These are phyloP conservation scores for Cryptoleucopteryx plumbea DNA, from an alignment of 2,113 vertebrate species.

Conservation along the genomic window DNA sequence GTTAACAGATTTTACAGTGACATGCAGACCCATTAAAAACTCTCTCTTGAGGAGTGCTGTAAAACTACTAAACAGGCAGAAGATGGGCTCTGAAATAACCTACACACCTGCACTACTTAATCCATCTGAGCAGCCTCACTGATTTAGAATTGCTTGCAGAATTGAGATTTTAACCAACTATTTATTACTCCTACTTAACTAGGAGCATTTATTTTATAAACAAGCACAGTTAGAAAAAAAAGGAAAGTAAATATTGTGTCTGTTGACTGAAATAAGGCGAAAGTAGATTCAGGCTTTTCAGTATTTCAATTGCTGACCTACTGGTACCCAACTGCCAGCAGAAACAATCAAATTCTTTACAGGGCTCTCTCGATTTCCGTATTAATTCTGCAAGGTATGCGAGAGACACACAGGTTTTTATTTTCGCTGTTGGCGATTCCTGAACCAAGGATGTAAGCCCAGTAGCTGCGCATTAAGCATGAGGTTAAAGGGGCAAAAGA, in stretches of 20 bases:
- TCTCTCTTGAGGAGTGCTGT: background rate
- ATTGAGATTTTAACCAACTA: background rate
- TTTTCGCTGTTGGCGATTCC: background rate
- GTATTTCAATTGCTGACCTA: background rate
- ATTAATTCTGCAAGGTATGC: background rate
- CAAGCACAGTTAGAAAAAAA: accelerated
- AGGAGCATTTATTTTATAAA: background rate
- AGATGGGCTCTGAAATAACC: background rate
- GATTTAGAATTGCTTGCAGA: background rate
- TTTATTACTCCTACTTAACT: accelerated
- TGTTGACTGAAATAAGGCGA: background rate
- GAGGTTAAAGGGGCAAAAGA: background rate
- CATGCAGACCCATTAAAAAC: background rate
- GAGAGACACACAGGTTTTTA: no score
- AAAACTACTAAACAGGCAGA: background rate
- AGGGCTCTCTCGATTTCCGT: background rate
- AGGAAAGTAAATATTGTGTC: background rate
- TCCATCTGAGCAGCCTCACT: background rate
- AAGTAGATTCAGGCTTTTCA: background rate
- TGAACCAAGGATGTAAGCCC: background rate
- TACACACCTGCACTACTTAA: background rate
- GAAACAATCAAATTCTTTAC: background rate
- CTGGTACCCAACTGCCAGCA: background rate
- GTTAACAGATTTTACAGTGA: background rate
- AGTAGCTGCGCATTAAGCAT: accelerated